These are phyloP conservation scores for Acleris cristana DNA, from an alignment of 2,888 invertebrate species.

Conservation along the genomic window DNA sequence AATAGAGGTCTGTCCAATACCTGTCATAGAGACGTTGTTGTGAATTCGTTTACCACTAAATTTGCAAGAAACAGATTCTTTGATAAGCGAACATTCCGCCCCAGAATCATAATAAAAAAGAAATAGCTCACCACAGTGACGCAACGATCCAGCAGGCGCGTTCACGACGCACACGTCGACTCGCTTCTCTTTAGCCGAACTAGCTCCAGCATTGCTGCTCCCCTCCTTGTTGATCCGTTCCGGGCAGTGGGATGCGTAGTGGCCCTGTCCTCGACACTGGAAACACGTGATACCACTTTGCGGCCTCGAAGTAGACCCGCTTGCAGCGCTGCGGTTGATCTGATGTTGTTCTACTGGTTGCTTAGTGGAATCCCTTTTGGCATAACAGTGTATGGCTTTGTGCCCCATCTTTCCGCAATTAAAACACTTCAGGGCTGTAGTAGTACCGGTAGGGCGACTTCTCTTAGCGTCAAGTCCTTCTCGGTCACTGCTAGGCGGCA, in stretches of 20 bases:
- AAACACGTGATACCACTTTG: neutral
- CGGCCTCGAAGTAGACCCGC: no score
- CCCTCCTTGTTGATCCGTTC: neutral
- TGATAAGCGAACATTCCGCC: slow-evolving; percentile 42
- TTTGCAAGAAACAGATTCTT: slow-evolving; percentile 33
- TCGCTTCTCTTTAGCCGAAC: neutral
- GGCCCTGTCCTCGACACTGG: slow-evolving; percentile 17
- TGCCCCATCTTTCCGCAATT: slow-evolving; percentile 2
- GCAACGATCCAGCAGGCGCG: neutral
- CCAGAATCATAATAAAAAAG: slow-evolving; percentile 42
- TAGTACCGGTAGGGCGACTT: no score
- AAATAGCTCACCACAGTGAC: slow-evolving; percentile 39
- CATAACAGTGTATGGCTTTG: neutral
- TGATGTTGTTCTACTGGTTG: neutral
- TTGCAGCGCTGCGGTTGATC: neutral
- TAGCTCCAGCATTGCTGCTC: neutral
- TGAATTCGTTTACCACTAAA: slow-evolving; percentile 35
- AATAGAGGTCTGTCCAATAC: slow-evolving; percentile 31
- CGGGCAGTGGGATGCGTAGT: slow-evolving; percentile 14
- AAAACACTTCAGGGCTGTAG: neutral
- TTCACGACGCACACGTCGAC: slow-evolving; percentile 6
- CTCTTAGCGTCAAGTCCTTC: neutral
- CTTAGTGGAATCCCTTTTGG: neutral
- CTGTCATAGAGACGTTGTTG: slow-evolving; percentile 27
- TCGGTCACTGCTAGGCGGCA: neutral